These are phyloP conservation scores for Abrostola tripartita DNA, from an alignment of 2,888 invertebrate species.

Conservation along the genomic window DNA sequence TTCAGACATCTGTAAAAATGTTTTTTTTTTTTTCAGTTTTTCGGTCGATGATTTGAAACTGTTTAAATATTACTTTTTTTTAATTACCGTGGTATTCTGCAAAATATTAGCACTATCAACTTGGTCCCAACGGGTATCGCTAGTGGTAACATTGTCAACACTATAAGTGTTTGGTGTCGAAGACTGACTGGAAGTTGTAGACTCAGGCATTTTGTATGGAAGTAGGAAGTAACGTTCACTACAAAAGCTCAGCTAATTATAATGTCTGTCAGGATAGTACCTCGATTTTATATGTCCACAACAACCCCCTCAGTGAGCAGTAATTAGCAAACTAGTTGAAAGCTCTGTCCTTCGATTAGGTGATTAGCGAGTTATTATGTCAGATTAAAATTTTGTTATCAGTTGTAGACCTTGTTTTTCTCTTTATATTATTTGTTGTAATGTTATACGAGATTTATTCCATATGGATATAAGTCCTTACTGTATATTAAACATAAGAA, in stretches of 20 bases:
- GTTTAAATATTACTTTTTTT: neutral
- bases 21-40: too few relatives aligned
- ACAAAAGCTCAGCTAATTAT: constrained; percentile 64
- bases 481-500: too few relatives aligned
- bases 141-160: constrained; percentile 34
- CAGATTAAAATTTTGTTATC: constrained; percentile 21
- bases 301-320: constrained; percentile 49
- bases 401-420: neutral
- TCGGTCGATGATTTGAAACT: neutral
- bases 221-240: constrained; percentile 53
- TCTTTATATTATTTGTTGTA: neutral
- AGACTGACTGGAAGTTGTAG: constrained; percentile 34
- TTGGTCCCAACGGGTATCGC: constrained; percentile 61
- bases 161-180: constrained; percentile 28
- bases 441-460: neutral
- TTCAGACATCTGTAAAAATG: too few relatives aligned
- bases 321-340: constrained; percentile 63
- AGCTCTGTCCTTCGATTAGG: constrained; percentile 47
- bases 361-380: constrained; percentile 55
- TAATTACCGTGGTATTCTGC: constrained; percentile 61
- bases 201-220: constrained; percentile 49
- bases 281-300: constrained; percentile 68
- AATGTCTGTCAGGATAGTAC: constrained; percentile 57
- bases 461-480: too few relatives aligned
- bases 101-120: constrained; percentile 38